Evolutionary conservation across 2,113 vertebrate species (phyloP).

Genomic region (Phocoena phocoena): DNA sequence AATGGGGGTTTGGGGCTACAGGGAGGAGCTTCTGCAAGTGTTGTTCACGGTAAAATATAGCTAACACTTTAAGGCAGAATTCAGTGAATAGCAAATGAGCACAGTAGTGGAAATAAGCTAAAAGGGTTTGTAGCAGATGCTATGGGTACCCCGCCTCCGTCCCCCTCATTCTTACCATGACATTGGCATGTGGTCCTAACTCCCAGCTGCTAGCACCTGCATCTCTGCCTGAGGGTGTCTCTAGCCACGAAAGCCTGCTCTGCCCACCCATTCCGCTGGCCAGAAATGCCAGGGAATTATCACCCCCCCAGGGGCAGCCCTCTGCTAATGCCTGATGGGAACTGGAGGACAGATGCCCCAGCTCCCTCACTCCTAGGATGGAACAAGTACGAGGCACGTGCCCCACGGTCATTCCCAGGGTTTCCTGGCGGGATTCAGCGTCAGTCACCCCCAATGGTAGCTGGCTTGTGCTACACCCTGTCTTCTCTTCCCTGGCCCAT

Average conservation of each 20-base stretch:
- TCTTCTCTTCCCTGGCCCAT: background rate
- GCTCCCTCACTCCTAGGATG: background rate
- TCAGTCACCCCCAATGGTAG: background rate
- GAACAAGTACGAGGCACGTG: background rate
- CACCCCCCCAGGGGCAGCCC: background rate
- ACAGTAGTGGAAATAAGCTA: background rate
- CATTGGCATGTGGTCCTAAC: background rate
- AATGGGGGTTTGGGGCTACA: background rate
- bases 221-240: background rate
- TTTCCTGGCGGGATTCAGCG: background rate
- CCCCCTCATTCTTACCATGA: background rate
- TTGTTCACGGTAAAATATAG: background rate
- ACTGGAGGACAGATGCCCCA: background rate
- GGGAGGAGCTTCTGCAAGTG: slow-evolving; percentile 8
- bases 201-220: background rate
- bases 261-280: background rate
- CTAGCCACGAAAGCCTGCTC: background rate
- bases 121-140: background rate
- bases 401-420: background rate
- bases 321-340: background rate
- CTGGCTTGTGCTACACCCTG: background rate
- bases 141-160: background rate
- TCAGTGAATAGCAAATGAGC: slow-evolving; percentile 14
- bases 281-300: background rate
- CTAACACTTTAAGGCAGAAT: background rate